Evolutionary conservation across 2,113 vertebrate genomes (phyloP).

Genomic region (Regulus satrapa): DNA sequence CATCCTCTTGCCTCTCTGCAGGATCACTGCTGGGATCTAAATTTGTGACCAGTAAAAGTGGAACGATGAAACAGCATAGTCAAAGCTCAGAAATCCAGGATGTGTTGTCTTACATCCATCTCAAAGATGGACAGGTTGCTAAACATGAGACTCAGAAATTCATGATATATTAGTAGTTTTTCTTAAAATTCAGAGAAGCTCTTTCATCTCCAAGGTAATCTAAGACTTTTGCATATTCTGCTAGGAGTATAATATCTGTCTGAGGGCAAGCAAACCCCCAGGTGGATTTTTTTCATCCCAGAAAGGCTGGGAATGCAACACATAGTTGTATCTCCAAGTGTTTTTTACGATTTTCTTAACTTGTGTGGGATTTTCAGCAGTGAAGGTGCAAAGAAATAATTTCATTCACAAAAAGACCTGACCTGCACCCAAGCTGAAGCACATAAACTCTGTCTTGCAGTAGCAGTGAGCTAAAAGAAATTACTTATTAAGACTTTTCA

Average conservation of each 20-base stretch:
- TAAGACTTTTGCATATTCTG: background rate
- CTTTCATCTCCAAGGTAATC: background rate
- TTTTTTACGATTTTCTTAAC: background rate
- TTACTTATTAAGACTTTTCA: background rate
- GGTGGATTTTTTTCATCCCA: background rate
- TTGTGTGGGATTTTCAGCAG: background rate
- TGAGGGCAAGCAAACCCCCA: background rate
- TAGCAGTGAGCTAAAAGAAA: background rate
- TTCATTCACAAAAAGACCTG: background rate
- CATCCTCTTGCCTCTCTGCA: background rate
- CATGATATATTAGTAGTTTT: background rate
- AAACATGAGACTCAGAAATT: background rate
- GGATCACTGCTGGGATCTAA: background rate
- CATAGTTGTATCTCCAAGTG: background rate
- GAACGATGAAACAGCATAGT: background rate
- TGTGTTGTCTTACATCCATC: background rate
- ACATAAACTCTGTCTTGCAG: background rate
- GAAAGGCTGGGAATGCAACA: background rate
- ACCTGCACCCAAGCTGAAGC: background rate
- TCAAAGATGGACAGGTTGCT: background rate
- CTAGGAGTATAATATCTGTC: background rate
- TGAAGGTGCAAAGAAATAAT: background rate
- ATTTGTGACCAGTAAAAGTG: background rate
- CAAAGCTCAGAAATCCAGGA: background rate
- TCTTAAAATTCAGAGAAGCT: background rate